Percentiles rank a stretch among this genome's conserved stretches.
phyloP scores from a whole-genome alignment of 2,113 vertebrate genomes.

The Chauna torquata region DNA sequence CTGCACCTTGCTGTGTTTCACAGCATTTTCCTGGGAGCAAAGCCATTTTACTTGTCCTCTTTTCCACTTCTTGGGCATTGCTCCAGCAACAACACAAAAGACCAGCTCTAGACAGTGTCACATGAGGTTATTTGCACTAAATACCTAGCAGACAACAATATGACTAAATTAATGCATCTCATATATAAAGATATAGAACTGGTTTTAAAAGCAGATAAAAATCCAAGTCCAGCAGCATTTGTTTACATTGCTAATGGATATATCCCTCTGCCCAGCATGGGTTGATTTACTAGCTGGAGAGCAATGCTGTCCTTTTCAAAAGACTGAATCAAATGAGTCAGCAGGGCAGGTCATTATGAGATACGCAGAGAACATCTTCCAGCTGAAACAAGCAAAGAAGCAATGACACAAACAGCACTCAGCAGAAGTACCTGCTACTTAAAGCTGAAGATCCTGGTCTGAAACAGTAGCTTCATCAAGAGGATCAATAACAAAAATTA shows the following conservation, averaged over 20 bases:
- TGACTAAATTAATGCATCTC: not conserved
- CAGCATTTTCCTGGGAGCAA: not conserved
- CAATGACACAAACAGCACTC: not conserved
- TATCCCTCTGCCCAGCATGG: not conserved
- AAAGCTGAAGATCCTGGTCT: not conserved
- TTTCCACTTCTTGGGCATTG: not conserved
- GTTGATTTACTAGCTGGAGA: not conserved
- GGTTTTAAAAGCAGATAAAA: not conserved
- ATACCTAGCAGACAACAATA: not conserved
- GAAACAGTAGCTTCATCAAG: not conserved
- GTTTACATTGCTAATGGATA: not conserved
- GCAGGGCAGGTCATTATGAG: not conserved
- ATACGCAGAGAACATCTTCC: not conserved
- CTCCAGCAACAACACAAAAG: not conserved
- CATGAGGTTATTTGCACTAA: not conserved
- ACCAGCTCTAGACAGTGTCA: not conserved
- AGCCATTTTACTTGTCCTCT: not conserved
- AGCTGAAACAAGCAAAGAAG: constrained; percentile 7
- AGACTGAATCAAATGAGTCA: constrained; percentile 1
- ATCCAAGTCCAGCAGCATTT: not conserved
- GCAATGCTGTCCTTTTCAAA: not conserved
- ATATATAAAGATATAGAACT: not conserved
- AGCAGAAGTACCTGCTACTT: not conserved
- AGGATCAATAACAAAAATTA: not conserved
- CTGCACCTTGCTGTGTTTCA: not conserved